Evolutionary conservation across 2,888 invertebrate species (phyloP).

Genomic region (Agrotis puta): DNA sequence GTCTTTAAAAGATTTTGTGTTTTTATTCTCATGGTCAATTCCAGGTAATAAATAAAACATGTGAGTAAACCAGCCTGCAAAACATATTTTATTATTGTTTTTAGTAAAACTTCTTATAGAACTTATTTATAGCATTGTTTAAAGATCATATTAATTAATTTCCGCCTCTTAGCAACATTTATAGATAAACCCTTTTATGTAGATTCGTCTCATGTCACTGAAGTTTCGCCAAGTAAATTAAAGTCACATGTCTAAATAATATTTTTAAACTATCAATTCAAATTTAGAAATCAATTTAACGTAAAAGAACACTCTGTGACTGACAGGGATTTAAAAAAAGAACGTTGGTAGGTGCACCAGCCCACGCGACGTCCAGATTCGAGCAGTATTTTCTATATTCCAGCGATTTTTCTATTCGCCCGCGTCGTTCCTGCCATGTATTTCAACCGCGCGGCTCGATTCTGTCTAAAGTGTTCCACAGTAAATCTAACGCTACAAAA

Average conservation of each 20-base stretch:
- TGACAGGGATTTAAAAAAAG: conserved; percentile 26
- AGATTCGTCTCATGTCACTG: no score
- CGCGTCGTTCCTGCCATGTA: conserved; percentile 28
- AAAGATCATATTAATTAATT: no score
- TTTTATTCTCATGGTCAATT: no score
- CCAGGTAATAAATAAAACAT: no score
- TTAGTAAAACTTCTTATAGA: no score
- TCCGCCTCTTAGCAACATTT: no score
- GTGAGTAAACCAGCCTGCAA: no score
- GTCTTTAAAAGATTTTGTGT: no score
- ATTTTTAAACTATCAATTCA: not conserved
- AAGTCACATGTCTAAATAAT: not conserved
- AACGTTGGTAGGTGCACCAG: conserved; percentile 4
- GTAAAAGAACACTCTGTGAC: conserved; percentile 12
- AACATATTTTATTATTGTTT: no score
- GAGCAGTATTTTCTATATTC: conserved; percentile 41
- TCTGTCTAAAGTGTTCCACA: conserved; percentile 43
- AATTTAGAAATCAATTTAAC: not conserved
- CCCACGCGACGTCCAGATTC: conserved; percentile 3
- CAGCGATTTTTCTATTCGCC: conserved; percentile 31
- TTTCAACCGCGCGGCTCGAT: conserved; percentile 42
- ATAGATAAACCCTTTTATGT: no score
- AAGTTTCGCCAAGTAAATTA: no score
- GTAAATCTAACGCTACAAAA: conserved; percentile 46
- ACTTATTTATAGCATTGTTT: no score